Evolutionary conservation across 1,140 invertebrate genomes (phyloP), one percentile per base, ranked within the genome.

Genomic region (Mizuhopecten yessoensis): DNA sequence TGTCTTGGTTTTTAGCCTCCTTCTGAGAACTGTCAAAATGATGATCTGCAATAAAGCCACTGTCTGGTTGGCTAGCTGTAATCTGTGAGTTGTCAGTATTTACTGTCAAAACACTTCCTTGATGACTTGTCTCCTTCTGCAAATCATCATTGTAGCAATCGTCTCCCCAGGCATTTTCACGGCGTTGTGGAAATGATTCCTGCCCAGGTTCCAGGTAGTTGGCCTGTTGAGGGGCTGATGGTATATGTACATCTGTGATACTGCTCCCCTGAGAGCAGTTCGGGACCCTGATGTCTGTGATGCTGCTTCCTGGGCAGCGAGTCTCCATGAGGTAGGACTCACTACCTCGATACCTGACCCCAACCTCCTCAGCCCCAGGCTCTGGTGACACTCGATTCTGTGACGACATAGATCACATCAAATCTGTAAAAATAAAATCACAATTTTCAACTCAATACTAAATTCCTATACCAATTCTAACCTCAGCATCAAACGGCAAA

Each of bases 351-450:
- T 75, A 29, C 5, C 57, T 23, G 23, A 75, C 57, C 23, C 57
- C 57, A 29, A 75, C n/a, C 1, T 75, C 57, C 5, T 75, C 57
- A 29, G 57, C 57, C 23, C 57, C 57, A 29, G 57, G 57, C 57
- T 75, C 57, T 75, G 57, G 57, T n/a, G 57, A 75, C 29, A 75
- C 57, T 17, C 57, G 57, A 75, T 75, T 75, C 23, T 75, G 57
- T 29, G 57, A 75, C 5, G 57, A 75, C 57, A 75, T 75, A n/a
- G 57, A 75, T 75, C n/a, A 75, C 15, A 75, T 75, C 23, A 75
- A 75, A 75, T 75, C 57, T 75, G 57, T n/a, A 29, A 75, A 75
- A 75, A 75, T 5, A 29, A 75, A 75, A 15, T 0, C 11, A 75
- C 57, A 75, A 49, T 17, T 49, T n/a, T n/a, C n/a, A 20, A 49